Conservation (phyloP, 2,113 vertebrate species). For the Microtus richardsoni region DNA sequence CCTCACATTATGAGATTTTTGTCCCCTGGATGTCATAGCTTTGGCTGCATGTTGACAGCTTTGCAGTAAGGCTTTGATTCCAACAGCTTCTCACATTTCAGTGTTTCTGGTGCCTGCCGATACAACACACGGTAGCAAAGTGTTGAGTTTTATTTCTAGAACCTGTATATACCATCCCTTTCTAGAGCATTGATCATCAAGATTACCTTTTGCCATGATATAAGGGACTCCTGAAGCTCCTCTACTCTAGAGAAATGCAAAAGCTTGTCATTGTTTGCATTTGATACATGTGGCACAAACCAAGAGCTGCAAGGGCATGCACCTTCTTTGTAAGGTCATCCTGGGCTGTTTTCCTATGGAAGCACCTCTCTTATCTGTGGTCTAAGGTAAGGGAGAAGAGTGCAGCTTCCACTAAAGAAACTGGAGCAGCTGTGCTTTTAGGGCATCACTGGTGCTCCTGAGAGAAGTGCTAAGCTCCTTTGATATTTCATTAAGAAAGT, state of each 20-base stretch:
- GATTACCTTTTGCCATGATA: not conserved
- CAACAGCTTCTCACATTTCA: not conserved
- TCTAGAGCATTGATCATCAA: not conserved
- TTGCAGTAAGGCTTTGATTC: not conserved
- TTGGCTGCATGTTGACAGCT: not conserved
- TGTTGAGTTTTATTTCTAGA: not conserved
- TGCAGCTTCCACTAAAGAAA: not conserved
- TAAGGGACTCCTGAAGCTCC: slow-evolving; percentile 1
- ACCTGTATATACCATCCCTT: not conserved
- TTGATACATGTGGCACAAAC: not conserved
- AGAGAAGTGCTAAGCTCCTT: slow-evolving; percentile 1
- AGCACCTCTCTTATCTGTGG: not conserved
- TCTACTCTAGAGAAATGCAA: not conserved
- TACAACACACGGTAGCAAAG: not conserved
- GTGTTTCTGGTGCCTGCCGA: not conserved
- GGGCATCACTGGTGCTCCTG: not conserved
- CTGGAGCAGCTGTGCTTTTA: not conserved
- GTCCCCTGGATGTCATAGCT: not conserved
- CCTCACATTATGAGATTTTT: not conserved
- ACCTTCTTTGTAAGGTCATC: not conserved
- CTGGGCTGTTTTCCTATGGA: not conserved
- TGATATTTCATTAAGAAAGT: slow-evolving; percentile 27
- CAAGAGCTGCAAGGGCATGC: not conserved
- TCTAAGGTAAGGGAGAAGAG: not conserved
- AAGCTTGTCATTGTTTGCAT: not conserved